These are phyloP conservation scores for Zoanthus gigantus DNA, from an alignment of 92 coral and sea anemone genomes.

Conservation along the genomic window DNA sequence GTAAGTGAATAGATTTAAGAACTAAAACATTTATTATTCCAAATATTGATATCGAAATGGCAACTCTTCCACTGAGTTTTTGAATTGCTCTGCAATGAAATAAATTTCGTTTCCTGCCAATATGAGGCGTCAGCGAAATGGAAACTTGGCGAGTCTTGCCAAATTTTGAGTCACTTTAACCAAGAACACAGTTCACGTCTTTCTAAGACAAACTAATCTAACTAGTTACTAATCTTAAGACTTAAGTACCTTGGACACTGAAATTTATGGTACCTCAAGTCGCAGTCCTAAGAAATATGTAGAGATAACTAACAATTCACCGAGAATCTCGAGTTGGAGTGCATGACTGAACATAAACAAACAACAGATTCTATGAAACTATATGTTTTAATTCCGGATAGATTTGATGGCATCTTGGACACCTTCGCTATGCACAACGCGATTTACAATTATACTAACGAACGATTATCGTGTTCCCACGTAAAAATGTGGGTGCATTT, in stretches of 20 bases:
- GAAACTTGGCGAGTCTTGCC: neutral
- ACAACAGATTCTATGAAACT: slow-evolving; percentile 39
- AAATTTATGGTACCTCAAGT: neutral
- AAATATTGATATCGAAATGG: slow-evolving; percentile 2
- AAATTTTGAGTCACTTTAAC: neutral
- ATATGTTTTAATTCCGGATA: slow-evolving; percentile 33
- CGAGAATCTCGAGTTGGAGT: neutral
- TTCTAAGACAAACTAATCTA: slow-evolving; percentile 8
- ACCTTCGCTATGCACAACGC: slow-evolving; percentile 8
- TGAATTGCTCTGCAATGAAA: neutral
- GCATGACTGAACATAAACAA: slow-evolving; percentile 9
- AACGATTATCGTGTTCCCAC: slow-evolving; percentile 49
- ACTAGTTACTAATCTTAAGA: slow-evolving; percentile 2
- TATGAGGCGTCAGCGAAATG: neutral
- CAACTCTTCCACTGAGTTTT: neutral
- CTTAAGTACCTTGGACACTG: neutral
- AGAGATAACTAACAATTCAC: neutral
- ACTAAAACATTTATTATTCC: neutral
- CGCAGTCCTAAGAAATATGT: slow-evolving; percentile 7
- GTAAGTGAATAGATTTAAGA: neutral
- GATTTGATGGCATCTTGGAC: slow-evolving; percentile 50
- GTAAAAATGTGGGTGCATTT: slow-evolving; percentile 41
- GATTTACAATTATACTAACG: slow-evolving; percentile 40
- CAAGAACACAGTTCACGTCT: neutral
- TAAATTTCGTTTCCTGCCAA: slow-evolving; percentile 13